Base-by-base conservation (phyloP, 1,140 invertebrate species). In the Asobara japonica region DNA sequence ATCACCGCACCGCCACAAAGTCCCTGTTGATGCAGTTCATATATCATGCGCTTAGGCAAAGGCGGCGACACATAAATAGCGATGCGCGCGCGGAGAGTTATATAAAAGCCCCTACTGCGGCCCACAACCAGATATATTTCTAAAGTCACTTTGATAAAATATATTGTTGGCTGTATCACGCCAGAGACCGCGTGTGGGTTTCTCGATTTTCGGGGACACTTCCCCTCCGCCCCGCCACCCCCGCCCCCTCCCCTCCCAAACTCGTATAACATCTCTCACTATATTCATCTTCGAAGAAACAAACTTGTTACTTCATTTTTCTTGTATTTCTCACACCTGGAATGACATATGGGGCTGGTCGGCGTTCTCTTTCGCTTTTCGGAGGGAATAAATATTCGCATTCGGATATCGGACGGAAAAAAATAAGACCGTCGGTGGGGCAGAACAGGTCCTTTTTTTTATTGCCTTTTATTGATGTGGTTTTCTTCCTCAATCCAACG, bases 1-100 rank as follows among this genome's bases (percentile, higher is more conserved):
- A 11, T 70, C 33, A 51, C 68, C 31, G 64, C 13, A 67, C 25
- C 33, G 51, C 51, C 51, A 27, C 51, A 56, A 56, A 22, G 51
- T 56, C 20, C 22, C 18, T 65, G 38, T 74, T 77, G 62, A 73
- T 73, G 60, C 60, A 77, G 76, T 77, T 75, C 71, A 77, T 77
- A 77, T 77, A 77, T 77, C 76, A 77, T 71, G 51, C 62, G 73
- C 76, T 77, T 77, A 77, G 76, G 68, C 51, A 68, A 62, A 77
- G 76, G 76, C 76, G 76, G 74, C 71, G 76, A 77, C 76, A 77
- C 76, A 77, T 73, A 77, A 77, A 77, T 77, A 77, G 65, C 64
- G 67, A 48, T 70, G 56, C 36, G 65, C 71, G 6, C n/a, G 13
- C 29, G 13, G 29, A 62, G 29, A 16, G 76, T 69, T 75, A 45